A percentile compares a stretch with the other conserved stretches of the same genome.
phyloP scores from a whole-genome alignment of 2,888 invertebrate species.

The Xylota sylvarum region DNA sequence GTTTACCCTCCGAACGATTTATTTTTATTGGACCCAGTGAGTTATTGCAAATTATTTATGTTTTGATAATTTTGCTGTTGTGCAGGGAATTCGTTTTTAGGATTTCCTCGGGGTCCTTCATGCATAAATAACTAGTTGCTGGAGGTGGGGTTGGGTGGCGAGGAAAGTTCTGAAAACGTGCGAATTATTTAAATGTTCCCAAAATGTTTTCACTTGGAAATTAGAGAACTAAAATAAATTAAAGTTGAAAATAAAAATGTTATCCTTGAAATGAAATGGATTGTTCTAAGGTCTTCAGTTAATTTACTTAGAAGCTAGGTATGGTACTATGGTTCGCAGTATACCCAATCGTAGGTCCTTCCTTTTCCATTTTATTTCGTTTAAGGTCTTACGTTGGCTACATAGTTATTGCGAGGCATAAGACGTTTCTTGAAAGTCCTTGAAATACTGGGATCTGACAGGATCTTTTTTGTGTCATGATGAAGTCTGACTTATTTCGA shows the following conservation, averaged over 20 bases:
- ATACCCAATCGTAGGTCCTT: no score
- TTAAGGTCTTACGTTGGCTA: no score
- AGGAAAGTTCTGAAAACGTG: conserved; percentile 27
- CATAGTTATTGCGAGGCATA: no score
- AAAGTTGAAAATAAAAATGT: neutral
- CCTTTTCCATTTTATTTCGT: no score
- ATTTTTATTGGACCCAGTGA: conserved; percentile 74
- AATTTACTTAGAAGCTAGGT: no score
- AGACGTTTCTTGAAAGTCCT: no score
- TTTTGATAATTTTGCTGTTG: conserved; percentile 75
- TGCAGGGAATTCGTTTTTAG: conserved; percentile 57
- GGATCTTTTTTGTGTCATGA: no score
- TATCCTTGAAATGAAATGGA: no score
- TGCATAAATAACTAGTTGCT: conserved; percentile 37
- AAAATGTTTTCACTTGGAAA: conserved; percentile 18
- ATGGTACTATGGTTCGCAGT: no score
- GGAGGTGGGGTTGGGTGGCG: neutral
- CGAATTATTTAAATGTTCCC: conserved; percentile 38
- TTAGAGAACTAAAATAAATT: conserved; percentile 11
- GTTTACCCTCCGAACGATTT: conserved; percentile 74
- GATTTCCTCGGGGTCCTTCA: conserved; percentile 47
- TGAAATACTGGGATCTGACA: no score
- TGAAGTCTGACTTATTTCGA: no score
- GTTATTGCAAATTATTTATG: conserved; percentile 77
- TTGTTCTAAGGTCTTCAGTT: no score